Base-by-base conservation (phyloP, 2,113 vertebrate genomes). In the Notothenia coriiceps region DNA sequence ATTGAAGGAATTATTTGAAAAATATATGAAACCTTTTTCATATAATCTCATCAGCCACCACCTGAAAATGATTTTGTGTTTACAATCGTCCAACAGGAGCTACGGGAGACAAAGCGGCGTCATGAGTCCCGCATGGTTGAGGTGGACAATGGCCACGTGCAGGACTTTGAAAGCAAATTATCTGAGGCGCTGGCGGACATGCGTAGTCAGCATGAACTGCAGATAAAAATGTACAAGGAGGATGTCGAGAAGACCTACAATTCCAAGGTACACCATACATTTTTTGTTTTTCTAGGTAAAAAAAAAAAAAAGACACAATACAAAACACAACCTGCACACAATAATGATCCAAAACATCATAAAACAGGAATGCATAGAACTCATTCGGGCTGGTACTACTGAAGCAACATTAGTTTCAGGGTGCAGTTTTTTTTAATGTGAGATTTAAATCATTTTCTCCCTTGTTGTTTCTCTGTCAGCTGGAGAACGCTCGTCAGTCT, bases 231-330 rank as follows among this genome's bases (percentile, higher is more conserved):
- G 29, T 98, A 97, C 93, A 98, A 97, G 90, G 96, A 97, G 0
- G 97, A 98, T 49, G 90, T 98, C 6, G 97, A 97, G 93, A 98
- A 98, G 90, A 98, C 97, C 35, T 98, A 97, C 6, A 95, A 94
- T 0, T 83, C 95, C 0, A 98, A 98, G 97, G 97, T 98, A 51
- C 2, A 29, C 0, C 10, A 6, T 6, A 1, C 2, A 1, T 18
- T 61, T 10, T 9, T 15, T 9, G n/a, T 13, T 17, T 13, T 6
- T 25, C 6, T 5, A 49, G 0, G 22, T 5, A 51, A 35, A 43
- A 44, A 15, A 33, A 13, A 13, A 40, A 22, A 6, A 22, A 15
- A 55, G 6, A 35, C 5, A 35, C 35, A 35, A 7, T 35, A 35
- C 25, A 35, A 5, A 35, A 35, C 35, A n/a, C 44, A 57, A 57